Percentiles rank a stretch among this genome's conserved stretches.
phyloP scores from a whole-genome alignment of 2,113 vertebrate species.

The Gasterosteus aculeatus region DNA sequence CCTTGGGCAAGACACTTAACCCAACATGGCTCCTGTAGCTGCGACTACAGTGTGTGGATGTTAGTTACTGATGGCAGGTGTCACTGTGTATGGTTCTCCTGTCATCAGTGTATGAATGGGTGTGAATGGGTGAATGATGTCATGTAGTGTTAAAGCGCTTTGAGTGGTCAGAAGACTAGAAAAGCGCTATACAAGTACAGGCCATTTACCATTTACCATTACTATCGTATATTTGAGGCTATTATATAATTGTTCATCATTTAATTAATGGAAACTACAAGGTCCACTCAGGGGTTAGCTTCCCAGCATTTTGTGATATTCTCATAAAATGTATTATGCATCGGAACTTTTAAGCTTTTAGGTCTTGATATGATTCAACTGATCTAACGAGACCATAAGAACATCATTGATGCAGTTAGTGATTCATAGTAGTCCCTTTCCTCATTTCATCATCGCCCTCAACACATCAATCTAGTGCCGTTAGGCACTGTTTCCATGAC shows the following conservation, averaged over 20 bases:
- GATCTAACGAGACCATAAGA: background rate
- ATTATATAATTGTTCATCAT: background rate
- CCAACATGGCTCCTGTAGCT: too few species aligned
- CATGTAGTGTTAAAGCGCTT: too few species aligned
- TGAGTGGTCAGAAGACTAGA: too few species aligned
- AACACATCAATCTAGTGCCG: constrained; percentile 28
- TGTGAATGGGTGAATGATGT: too few species aligned
- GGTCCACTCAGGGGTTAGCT: background rate
- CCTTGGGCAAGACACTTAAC: too few species aligned
- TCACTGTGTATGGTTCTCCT: too few species aligned
- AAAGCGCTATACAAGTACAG: too few species aligned
- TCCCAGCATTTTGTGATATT: background rate
- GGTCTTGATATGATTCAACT: background rate
- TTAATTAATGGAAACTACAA: background rate
- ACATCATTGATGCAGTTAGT: background rate
- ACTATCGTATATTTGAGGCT: too few species aligned
- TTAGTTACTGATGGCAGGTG: too few species aligned
- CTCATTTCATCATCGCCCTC: constrained; percentile 25
- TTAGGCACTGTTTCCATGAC: constrained; percentile 74
- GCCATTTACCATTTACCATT: too few species aligned
- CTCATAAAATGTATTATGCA: background rate
- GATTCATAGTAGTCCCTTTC: constrained; percentile 9
- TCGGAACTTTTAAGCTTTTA: background rate
- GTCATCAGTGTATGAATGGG: too few species aligned
- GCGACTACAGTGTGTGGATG: too few species aligned